A percentile compares a stretch with the other conserved stretches of the same genome.
Evolutionary conservation across 2,113 vertebrate species (phyloP).

Genomic region (Channa maculata): DNA sequence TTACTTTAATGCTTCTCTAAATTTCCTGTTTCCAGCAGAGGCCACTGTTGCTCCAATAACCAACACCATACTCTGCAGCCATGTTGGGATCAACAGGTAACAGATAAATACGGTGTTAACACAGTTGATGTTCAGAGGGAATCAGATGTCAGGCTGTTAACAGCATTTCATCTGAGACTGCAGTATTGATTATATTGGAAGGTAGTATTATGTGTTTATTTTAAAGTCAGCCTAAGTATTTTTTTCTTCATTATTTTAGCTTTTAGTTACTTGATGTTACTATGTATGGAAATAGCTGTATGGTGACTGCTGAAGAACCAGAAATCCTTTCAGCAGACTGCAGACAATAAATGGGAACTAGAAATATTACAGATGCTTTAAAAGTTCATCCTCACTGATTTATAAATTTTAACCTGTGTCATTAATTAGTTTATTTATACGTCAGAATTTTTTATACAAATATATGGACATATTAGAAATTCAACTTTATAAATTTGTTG

Average conservation of each 20-base stretch:
- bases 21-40: slow-evolving; percentile 68
- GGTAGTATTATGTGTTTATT: background rate
- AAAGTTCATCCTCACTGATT: background rate
- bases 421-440: slow-evolving; percentile 11
- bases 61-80: background rate
- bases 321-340: background rate
- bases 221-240: background rate
- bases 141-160: slow-evolving; percentile 39
- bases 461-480: background rate
- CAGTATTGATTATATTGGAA: slow-evolving; percentile 15
- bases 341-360: background rate
- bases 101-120: slow-evolving; percentile 9
- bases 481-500: background rate
- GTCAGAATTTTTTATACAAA: background rate
- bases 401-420: background rate
- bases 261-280: background rate
- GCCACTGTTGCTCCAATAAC: slow-evolving; percentile 76
- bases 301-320: background rate
- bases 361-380: background rate
- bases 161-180: background rate
- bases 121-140: slow-evolving; percentile 31
- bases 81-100: slow-evolving; percentile 74
- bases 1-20: background rate
- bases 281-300: background rate
- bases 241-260: background rate